phyloP scores from a whole-genome alignment of 2,113 vertebrate species.

The Polyodon spathula region DNA sequence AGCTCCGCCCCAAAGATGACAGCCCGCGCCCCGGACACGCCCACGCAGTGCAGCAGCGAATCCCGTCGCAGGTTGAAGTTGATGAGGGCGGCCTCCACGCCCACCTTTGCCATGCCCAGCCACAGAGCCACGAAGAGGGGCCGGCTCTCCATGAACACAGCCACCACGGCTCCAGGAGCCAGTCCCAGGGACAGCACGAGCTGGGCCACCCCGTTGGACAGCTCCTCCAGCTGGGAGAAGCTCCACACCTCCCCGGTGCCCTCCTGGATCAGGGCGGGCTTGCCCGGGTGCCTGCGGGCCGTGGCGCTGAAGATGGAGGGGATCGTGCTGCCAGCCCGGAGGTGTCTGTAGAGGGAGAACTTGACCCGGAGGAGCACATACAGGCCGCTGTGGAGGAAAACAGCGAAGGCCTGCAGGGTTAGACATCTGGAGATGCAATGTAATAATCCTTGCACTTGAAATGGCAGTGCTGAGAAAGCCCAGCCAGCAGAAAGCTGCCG shows the following conservation, averaged over 20 bases:
- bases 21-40: slow-evolving; percentile 60
- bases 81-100: slow-evolving; percentile 73
- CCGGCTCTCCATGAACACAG: slow-evolving; percentile 77
- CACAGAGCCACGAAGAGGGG: slow-evolving; percentile 79
- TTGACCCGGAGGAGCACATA: slow-evolving; percentile 71
- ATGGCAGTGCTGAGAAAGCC: too few species aligned
- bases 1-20: slow-evolving; percentile 76
- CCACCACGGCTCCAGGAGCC: slow-evolving; percentile 66
- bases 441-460: too few species aligned
- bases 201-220: slow-evolving; percentile 65
- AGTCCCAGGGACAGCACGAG: slow-evolving; percentile 63
- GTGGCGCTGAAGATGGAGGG: slow-evolving; percentile 66
- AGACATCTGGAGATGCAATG: background rate
- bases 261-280: slow-evolving; percentile 71
- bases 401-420: background rate
- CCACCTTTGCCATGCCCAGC: slow-evolving; percentile 76
- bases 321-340: slow-evolving; percentile 54
- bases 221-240: slow-evolving; percentile 64
- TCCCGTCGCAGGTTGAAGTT: slow-evolving; percentile 75
- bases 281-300: slow-evolving; percentile 57
- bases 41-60: slow-evolving; percentile 69
- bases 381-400: slow-evolving; percentile 57
- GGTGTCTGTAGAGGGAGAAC: slow-evolving; percentile 55
- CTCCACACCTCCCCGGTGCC: slow-evolving; percentile 67
- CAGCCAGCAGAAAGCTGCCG: too few species aligned